Evolutionary conservation across 2,113 vertebrate genomes (phyloP), one percentile per base, ranked within the genome.

Genomic region (Fulmarus glacialis): DNA sequence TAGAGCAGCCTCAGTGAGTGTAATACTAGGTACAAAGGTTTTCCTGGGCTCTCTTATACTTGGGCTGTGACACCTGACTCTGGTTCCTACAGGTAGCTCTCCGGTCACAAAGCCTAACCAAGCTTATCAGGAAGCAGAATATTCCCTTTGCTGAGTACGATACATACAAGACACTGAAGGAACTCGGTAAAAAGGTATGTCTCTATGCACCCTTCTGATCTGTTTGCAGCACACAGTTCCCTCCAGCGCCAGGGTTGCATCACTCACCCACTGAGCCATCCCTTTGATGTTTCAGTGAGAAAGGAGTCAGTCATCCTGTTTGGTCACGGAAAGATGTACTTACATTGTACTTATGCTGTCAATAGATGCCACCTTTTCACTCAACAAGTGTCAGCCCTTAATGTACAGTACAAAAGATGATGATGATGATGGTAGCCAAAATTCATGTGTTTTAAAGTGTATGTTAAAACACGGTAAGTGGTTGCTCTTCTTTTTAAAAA

Each of bases 141-240:
- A 89, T 96, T 74, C 97, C 96, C 90, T 96, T 98, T 92, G 66
- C 77, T 20, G 73, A 90, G 74, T 84, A 58, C 50, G 92, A 97
- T 89, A 71, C 97, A 5, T 63, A 79, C 78, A 98, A 98, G 97
- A 98, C 97, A 58, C 98, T 99, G 93, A 98, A 97, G 70, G 98
- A 97, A 40, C 98, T 99, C 36, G 78, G 99, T 14, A 98, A 98
- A 93, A 97, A 70, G 91, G 98, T 99, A 98, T 6, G 98, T 84
- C 38, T 74, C 56, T n/a, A 19, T 1, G 23, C 53, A 30, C 58
- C 38, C 55, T 60, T 36, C 59, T 21, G 12, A 22, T 72, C n/a
- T 52, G 32, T 55, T 93, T 87, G 74, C 53, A 73, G 27, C 4
- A 68, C 22, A 11, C 29, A 8, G 67, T 8, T 77, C 68, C 68